Evolutionary conservation across 2,797 vertebrate genomes (phyloP).

Genomic region (Acridotheres tristis): DNA sequence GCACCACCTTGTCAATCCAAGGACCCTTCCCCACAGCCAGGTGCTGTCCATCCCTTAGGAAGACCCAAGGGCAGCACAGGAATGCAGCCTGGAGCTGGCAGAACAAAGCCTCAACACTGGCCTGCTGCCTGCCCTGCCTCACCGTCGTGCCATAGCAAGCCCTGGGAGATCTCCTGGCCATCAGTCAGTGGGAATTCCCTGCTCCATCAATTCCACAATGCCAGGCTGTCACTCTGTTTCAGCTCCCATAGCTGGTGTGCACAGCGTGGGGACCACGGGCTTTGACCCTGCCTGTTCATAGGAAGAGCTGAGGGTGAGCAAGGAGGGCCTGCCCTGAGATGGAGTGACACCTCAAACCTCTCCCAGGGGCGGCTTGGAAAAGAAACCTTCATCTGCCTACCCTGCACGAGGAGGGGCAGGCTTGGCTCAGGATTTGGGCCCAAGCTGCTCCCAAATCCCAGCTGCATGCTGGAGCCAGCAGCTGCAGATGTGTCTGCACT

Average conservation of each 20-base stretch:
- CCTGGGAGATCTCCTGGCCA: background rate
- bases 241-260: background rate
- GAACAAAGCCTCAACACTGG: fast-evolving
- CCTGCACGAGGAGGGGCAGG: fast-evolving
- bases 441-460: background rate
- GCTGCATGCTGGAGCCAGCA: background rate
- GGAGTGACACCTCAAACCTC: background rate
- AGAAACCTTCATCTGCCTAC: background rate
- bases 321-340: background rate
- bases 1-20: too few species aligned
- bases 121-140: background rate
- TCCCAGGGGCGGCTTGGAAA: background rate
- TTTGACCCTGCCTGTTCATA: background rate
- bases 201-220: background rate
- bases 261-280: fast-evolving
- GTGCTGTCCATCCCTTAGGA: background rate
- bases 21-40: background rate
- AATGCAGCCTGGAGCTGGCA: background rate
- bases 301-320: background rate
- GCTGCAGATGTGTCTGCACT: background rate
- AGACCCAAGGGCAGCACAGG: too few species aligned
- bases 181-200: background rate
- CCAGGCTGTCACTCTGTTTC: background rate
- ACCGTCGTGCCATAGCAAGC: background rate
- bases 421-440: background rate